Evolutionary conservation across 2,797 vertebrate genomes (phyloP).

Genomic region (Clangula hyemalis): DNA sequence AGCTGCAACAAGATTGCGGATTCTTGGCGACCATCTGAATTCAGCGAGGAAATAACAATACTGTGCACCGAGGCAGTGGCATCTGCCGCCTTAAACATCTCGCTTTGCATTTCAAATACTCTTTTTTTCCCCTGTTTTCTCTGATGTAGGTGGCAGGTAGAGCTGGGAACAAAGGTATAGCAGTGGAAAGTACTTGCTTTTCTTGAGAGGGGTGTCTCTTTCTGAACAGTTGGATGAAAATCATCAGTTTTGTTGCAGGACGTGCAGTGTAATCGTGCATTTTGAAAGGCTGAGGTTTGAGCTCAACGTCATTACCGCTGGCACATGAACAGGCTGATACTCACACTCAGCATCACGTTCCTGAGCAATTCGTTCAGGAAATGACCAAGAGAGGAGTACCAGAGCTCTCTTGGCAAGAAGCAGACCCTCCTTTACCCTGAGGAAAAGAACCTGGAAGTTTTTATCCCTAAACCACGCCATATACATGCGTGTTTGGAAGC

Average conservation of each 20-base stretch:
- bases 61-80: not conserved
- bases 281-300: slow-evolving; percentile 4
- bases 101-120: not conserved
- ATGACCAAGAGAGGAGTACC: not conserved
- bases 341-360: accelerated
- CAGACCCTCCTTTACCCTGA: not conserved
- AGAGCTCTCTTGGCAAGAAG: not conserved
- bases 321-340: not conserved
- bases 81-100: not conserved
- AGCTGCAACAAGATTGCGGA: slow-evolving; percentile 2
- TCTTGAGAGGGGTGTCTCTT: not conserved
- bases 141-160: not conserved
- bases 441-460: not conserved
- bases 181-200: not conserved
- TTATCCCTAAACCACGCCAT: not conserved
- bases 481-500: not conserved
- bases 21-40: slow-evolving; percentile 21
- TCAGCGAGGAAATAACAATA: not conserved
- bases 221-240: not conserved
- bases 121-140: not conserved
- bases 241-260: not conserved
- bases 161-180: not conserved
- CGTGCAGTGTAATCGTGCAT: not conserved
- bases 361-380: not conserved
- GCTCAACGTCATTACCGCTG: not conserved